Conservation (phyloP, 2,113 vertebrate species). For the Fukomys damarensis region DNA sequence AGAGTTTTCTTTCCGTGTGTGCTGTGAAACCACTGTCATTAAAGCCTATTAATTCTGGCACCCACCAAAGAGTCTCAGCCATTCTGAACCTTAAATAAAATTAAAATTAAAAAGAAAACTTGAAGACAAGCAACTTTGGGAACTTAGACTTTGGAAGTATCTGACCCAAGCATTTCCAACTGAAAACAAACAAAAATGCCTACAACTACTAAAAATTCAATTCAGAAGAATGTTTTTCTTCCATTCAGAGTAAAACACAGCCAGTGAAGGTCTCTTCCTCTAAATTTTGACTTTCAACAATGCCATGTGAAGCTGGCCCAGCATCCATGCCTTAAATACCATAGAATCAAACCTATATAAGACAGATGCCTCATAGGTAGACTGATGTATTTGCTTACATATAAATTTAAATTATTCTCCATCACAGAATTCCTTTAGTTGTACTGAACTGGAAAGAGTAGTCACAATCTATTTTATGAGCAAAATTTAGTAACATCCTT, state of each 20-base stretch:
- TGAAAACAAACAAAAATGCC: slow-evolving; percentile 7
- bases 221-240: neutral
- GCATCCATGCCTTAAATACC: neutral
- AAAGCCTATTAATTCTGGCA: neutral
- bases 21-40: neutral
- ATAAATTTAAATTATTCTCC: neutral
- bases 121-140: neutral
- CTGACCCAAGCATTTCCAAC: neutral
- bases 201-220: neutral
- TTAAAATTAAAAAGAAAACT: neutral
- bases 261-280: neutral
- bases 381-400: neutral
- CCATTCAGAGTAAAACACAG: neutral
- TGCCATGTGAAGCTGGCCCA: neutral
- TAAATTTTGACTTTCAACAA: neutral
- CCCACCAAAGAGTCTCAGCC: neutral
- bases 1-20: neutral
- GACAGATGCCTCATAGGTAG: neutral
- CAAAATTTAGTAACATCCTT: neutral
- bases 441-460: neutral
- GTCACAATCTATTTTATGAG: neutral
- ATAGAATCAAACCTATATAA: neutral
- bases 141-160: slow-evolving; percentile 1
- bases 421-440: neutral
- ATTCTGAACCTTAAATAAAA: slow-evolving; percentile 22